Evolutionary conservation across 2,797 vertebrate genomes (phyloP).

Genomic region (Decapterus maruadsi): DNA sequence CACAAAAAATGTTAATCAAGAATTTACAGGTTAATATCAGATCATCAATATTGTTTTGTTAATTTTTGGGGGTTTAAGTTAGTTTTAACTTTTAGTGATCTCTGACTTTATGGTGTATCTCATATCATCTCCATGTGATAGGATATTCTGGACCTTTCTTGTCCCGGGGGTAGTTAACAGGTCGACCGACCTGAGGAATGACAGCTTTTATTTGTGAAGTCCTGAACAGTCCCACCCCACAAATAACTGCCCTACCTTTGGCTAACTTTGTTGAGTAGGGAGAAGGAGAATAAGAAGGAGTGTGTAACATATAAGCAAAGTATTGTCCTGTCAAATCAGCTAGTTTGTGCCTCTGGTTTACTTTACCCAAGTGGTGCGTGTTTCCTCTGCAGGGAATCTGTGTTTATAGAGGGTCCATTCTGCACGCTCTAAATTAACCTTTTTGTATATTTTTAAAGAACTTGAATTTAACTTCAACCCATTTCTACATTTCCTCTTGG

Average conservation of each 20-base stretch:
- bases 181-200: constrained; percentile 20
- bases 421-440: constrained; percentile 43
- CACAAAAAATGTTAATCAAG: constrained; percentile 23
- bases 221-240: constrained; percentile 38
- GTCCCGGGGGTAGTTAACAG: neutral
- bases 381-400: constrained; percentile 61
- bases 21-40: constrained; percentile 15
- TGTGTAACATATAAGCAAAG: constrained; percentile 52
- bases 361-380: constrained; percentile 45
- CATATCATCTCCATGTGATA: neutral
- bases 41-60: constrained; percentile 9
- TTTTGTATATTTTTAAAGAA: constrained; percentile 53
- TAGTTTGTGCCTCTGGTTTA: constrained; percentile 59
- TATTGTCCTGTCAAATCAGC: constrained; percentile 50
- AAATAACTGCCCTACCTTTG: constrained; percentile 50
- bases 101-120: neutral
- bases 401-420: constrained; percentile 63
- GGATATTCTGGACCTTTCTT: constrained; percentile 17
- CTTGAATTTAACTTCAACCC: constrained; percentile 50
- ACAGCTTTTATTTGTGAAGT: constrained; percentile 33
- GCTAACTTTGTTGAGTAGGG: constrained; percentile 32
- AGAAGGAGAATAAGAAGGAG: constrained; percentile 33
- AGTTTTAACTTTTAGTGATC: neutral
- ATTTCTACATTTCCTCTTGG: constrained; percentile 42
- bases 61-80: neutral